Evolutionary conservation across 2,888 invertebrate species (phyloP).

Genomic region (Subacronicta megacephala): DNA sequence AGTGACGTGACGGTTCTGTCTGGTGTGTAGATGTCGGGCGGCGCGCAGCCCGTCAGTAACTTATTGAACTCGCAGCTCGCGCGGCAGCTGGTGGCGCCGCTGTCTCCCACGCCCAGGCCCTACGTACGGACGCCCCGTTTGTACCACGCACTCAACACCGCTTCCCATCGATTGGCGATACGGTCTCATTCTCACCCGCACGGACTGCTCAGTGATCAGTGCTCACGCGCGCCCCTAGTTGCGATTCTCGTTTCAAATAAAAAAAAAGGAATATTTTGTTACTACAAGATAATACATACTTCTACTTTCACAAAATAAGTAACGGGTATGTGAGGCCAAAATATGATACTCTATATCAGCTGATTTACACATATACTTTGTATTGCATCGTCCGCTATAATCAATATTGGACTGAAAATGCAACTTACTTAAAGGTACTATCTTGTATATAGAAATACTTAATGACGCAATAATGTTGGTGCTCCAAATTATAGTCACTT

Average conservation of each 20-base stretch:
- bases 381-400: not conserved
- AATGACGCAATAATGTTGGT: no score
- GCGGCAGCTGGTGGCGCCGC: conserved; percentile 90
- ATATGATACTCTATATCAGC: no score
- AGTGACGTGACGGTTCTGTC: conserved; percentile 64
- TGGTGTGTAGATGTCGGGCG: conserved; percentile 82
- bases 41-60: conserved; percentile 75
- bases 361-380: conserved; percentile 27
- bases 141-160: conserved; percentile 89
- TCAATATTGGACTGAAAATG: not conserved
- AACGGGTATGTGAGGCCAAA: no score
- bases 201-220: conserved; percentile 58
- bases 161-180: conserved; percentile 83
- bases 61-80: conserved; percentile 90
- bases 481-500: not conserved
- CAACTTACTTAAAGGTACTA: not conserved
- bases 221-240: conserved; percentile 52
- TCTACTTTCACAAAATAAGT: no score
- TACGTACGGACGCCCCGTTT: conserved; percentile 89
- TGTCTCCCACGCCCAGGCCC: conserved; percentile 86
- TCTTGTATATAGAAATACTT: no score
- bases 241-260: conserved; percentile 50
- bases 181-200: conserved; percentile 73
- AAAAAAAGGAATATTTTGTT: no score
- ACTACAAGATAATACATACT: no score